Evolutionary conservation across 37 sponge, comb jelly and placozoan genomes (phyloP).

Genomic region (Haliclona indistincta): DNA sequence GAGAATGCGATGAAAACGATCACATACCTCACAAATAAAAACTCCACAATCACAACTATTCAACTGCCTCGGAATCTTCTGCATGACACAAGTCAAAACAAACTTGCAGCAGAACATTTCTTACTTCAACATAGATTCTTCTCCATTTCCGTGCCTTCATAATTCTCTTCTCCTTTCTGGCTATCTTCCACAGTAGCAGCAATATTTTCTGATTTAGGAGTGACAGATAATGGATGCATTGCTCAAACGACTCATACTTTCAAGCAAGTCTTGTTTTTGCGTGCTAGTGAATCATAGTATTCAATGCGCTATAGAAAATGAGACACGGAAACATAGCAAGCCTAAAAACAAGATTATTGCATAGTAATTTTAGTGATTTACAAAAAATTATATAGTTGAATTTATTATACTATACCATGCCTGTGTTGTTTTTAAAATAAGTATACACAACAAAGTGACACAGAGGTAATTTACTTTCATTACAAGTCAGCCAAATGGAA

Average conservation of each 20-base stretch:
- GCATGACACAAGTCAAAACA: background rate
- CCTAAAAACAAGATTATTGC: background rate
- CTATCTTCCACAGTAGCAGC: background rate
- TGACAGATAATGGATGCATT: background rate
- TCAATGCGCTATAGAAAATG: conserved; percentile 5
- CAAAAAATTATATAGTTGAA: too few relatives aligned
- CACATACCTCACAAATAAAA: conserved; percentile 29
- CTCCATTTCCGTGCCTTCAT: background rate
- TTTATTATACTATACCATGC: too few relatives aligned
- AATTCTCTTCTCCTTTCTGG: background rate
- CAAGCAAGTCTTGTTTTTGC: background rate
- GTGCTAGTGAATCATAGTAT: conserved; percentile 31
- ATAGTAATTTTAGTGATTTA: too few relatives aligned
- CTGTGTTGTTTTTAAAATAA: too few relatives aligned
- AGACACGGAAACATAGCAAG: background rate
- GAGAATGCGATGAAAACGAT: background rate
- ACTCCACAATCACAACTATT: conserved; percentile 39
- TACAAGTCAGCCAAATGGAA: too few relatives aligned
- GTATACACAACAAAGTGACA: too few relatives aligned
- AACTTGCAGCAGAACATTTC: background rate
- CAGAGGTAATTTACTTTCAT: too few relatives aligned
- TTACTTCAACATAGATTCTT: background rate
- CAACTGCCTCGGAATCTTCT: conserved; percentile 27
- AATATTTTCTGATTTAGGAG: background rate
- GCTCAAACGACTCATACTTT: conserved; percentile 8